Percentiles rank a stretch among this genome's conserved stretches.
phyloP scores from a whole-genome alignment of 2,888 invertebrate species.

The Pristionchus mayeri region DNA sequence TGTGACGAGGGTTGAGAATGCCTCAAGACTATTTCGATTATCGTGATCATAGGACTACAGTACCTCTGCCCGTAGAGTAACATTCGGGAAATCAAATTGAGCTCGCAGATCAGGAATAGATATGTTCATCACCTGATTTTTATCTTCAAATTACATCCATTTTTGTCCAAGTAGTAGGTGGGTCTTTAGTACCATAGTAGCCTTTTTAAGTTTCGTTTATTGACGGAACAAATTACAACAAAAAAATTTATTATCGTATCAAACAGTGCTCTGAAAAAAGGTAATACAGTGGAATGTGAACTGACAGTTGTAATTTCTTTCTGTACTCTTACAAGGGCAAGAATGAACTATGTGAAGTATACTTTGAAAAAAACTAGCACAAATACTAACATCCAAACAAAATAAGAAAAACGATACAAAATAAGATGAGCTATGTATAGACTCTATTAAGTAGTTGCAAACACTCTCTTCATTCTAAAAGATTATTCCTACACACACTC shows the following conservation, averaged over 20 bases:
- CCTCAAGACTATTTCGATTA: background rate
- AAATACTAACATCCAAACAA: background rate
- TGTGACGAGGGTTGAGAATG: slow-evolving; percentile 5
- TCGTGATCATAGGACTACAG: background rate
- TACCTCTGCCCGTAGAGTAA: slow-evolving; percentile 31
- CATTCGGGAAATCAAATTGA: slow-evolving; percentile 27
- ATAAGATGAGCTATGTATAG: background rate
- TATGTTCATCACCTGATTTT: background rate
- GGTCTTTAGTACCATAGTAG: background rate
- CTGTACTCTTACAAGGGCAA: slow-evolving; percentile 25
- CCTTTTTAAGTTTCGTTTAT: background rate
- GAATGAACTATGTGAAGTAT: background rate
- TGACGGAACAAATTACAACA: background rate
- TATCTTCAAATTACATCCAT: background rate
- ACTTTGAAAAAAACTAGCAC: background rate
- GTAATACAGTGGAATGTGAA: slow-evolving; percentile 13
- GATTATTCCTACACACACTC: too few relatives aligned
- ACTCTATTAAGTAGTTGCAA: slow-evolving; percentile 1
- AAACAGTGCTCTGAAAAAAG: background rate
- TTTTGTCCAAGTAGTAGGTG: background rate
- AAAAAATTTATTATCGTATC: slow-evolving; percentile 8
- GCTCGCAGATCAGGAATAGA: slow-evolving; percentile 28
- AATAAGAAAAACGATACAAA: background rate
- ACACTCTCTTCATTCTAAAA: too few relatives aligned
- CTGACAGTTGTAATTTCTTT: background rate